Evolutionary conservation across 2,888 invertebrate genomes (phyloP), one percentile per base, ranked within the genome.

Genomic region (Antheraea assamensis): DNA sequence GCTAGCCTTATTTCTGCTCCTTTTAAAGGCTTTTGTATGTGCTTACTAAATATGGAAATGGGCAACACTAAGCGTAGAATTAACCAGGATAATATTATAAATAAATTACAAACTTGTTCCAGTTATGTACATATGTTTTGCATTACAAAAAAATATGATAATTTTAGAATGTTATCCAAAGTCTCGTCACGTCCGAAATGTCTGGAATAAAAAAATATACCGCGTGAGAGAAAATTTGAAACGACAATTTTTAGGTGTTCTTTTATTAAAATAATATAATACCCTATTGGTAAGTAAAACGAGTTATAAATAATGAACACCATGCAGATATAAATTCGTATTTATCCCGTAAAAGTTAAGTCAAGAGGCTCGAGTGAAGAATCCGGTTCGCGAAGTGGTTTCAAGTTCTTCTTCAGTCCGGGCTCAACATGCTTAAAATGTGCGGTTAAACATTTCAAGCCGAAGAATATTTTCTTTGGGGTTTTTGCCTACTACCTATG

Each of bases 361-460:
- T 35, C 68, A 21, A 68, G 68, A 68, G 68, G 68, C 68, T 68
- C 21, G 35, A 68, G 68, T 31, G 35, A 35, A 24, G 68, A 68
- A 68, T 35, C 68, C 68, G 31, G 21, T 4, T 27, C 61, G 15
- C 27, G 68, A 31, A 35, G 31, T 21, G 68, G 7, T 31, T 35
- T 68, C 68, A 35, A 68, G 68, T 68, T 31, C 35, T 10, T 35
- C 64, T 66, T 30, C 17, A 66, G 64, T 66, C 30, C 30, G 30
- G 64, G 15, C n/a, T 35, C 35, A 68, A 68, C 31, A 68, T 68
- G 35, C 68, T 35, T 68, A 61, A 61, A 61, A 61, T 61, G 27
- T 61, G 27, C 27, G 27, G 27, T 61, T 61, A 68, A 66, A 35
- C 68, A 35, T 68, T 68, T 68, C 35, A 35, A 68, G 68, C 10